These are phyloP conservation scores for Bombus confusus DNA, from an alignment of 1,140 invertebrate species.

Conservation along the genomic window DNA sequence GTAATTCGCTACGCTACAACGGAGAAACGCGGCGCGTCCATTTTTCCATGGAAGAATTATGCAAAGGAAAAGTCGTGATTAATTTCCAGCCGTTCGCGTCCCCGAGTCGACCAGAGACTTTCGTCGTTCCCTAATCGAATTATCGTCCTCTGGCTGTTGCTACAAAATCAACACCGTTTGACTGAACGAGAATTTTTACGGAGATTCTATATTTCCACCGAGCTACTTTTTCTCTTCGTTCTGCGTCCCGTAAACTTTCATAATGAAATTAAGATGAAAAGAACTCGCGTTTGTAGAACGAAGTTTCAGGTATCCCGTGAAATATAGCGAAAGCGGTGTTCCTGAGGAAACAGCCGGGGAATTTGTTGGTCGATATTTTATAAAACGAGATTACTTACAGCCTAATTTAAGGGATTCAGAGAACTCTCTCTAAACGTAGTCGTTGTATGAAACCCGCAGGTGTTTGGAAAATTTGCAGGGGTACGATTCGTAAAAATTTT, in stretches of 20 bases:
- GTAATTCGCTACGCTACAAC: neutral
- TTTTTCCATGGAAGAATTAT: slow-evolving; percentile 13
- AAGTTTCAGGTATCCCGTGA: no score
- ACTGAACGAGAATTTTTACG: neutral
- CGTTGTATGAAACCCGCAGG: neutral
- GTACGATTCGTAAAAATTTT: no score
- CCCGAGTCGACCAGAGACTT: neutral
- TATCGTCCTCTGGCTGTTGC: neutral
- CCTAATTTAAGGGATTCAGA: neutral
- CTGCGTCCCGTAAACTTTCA: neutral
- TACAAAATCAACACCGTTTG: neutral
- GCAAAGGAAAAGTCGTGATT: neutral
- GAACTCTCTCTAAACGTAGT: neutral
- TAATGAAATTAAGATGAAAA: neutral
- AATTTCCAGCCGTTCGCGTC: neutral
- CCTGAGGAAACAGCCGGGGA: neutral
- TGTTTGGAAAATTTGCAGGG: no score
- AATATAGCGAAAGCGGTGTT: neutral
- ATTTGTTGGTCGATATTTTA: neutral
- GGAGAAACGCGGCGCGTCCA: neutral
- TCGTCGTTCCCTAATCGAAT: neutral
- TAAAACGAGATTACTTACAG: neutral
- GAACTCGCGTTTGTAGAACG: neutral
- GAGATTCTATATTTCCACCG: no score
- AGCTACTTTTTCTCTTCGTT: neutral